Percentiles rank a stretch among this genome's conserved stretches.
phyloP scores from a whole-genome alignment of 2,113 vertebrate species.

The Hypomesus transpacificus region DNA sequence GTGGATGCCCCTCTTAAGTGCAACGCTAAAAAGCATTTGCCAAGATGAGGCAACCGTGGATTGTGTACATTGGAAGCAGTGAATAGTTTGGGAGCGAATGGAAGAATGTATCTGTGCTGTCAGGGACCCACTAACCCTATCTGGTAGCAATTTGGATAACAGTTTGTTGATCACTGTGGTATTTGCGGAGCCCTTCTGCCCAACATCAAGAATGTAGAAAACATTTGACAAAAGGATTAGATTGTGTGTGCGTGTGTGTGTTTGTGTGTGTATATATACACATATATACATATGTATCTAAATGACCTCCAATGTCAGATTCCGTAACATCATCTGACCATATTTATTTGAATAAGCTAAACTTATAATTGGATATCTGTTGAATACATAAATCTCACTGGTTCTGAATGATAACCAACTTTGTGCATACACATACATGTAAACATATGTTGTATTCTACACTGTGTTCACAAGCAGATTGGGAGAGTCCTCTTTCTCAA shows the following conservation, averaged over 20 bases:
- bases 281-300: too few species aligned
- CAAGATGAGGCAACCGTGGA: neutral
- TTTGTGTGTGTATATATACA: too few species aligned
- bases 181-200: constrained; percentile 43
- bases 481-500: too few species aligned
- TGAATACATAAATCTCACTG: neutral
- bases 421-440: neutral
- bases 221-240: neutral
- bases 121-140: constrained; percentile 33
- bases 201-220: neutral
- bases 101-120: constrained; percentile 42
- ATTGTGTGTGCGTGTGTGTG: neutral
- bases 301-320: neutral
- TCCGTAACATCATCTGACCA: neutral
- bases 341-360: neutral
- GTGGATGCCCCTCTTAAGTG: neutral
- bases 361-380: neutral
- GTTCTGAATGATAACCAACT: too few species aligned
- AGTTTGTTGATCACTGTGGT: constrained; percentile 62
- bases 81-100: constrained; percentile 36
- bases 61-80: constrained; percentile 16
- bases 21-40: neutral
- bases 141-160: constrained; percentile 64
- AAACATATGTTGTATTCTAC: neutral
- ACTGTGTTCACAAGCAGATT: too few species aligned